Evolutionary conservation across 2,113 vertebrate genomes (phyloP).

Genomic region (Rattus norvegicus): DNA sequence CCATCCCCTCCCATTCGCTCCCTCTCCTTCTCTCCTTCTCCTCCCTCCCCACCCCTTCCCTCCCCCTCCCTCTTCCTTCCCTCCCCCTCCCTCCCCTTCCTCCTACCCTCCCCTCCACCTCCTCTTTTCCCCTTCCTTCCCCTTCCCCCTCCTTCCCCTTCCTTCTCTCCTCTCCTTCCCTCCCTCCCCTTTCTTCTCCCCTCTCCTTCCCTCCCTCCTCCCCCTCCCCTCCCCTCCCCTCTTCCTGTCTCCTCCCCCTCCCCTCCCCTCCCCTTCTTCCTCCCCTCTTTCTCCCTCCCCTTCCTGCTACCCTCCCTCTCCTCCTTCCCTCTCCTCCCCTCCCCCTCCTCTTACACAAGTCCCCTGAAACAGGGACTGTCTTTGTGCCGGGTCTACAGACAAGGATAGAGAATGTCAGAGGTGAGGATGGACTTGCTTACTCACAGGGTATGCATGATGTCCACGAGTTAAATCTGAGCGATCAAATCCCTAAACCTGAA

Average conservation of each 20-base stretch:
- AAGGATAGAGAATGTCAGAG: background rate
- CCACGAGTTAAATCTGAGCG: background rate
- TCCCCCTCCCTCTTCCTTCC: background rate
- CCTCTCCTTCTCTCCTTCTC: background rate
- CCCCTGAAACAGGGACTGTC: accelerated
- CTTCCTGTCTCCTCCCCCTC: too few relatives aligned
- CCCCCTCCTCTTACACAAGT: background rate
- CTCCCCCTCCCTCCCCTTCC: background rate
- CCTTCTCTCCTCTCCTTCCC: too few relatives aligned
- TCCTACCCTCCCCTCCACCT: background rate
- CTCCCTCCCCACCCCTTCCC: too few relatives aligned
- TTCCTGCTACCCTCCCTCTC: too few relatives aligned
- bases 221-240: too few relatives aligned
- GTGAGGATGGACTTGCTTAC: background rate
- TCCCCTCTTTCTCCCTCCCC: too few relatives aligned
- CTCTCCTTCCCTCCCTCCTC: too few relatives aligned
- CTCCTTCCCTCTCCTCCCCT: background rate
- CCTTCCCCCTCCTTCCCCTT: too few relatives aligned
- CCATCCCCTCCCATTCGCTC: too few relatives aligned
- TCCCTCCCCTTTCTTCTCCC: too few relatives aligned
- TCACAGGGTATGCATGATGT: background rate
- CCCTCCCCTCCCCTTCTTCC: too few relatives aligned
- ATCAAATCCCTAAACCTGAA: background rate
- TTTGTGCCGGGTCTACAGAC: background rate
- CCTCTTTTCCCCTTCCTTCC: too few relatives aligned